A percentile compares a stretch with the other conserved stretches of the same genome.
Conservation (phyloP, 2,797 vertebrate species). For the Chaenodraco wilsoni region DNA sequence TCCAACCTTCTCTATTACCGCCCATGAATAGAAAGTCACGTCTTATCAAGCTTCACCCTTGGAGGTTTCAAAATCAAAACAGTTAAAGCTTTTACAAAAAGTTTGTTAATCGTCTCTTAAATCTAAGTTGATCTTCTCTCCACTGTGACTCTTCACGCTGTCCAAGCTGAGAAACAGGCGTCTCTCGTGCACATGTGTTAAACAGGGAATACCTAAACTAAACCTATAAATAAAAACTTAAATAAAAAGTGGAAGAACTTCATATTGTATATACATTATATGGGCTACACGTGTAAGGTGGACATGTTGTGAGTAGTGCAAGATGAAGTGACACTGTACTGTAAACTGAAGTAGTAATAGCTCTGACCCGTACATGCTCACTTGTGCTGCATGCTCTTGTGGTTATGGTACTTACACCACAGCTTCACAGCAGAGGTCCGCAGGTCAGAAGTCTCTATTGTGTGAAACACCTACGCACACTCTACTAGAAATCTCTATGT, state of each 20-base stretch:
- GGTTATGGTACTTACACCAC: conserved; percentile 21
- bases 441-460: conserved; percentile 38
- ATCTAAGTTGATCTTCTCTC: conserved; percentile 54
- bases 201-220: background rate
- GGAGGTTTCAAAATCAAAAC: conserved; percentile 72
- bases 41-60: conserved; percentile 74
- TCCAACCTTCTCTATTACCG: conserved; percentile 62
- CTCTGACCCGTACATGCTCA: conserved; percentile 27
- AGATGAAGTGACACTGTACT: background rate
- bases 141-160: conserved; percentile 28
- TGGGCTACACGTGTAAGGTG: background rate
- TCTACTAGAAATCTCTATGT: conserved; percentile 19
- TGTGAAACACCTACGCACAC: conserved; percentile 37
- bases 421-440: conserved; percentile 34
- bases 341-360: background rate
- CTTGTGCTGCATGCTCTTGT: conserved; percentile 18
- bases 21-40: conserved; percentile 76
- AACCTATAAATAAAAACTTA: background rate
- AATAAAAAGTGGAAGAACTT: background rate
- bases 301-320: background rate
- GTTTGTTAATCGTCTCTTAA: conserved; percentile 72
- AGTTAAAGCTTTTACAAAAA: conserved; percentile 59
- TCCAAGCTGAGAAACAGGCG: conserved; percentile 19
- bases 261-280: background rate
- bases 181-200: conserved; percentile 6